These are phyloP conservation scores for Suricata suricatta DNA, from an alignment of 2,113 vertebrate species.

Conservation along the genomic window DNA sequence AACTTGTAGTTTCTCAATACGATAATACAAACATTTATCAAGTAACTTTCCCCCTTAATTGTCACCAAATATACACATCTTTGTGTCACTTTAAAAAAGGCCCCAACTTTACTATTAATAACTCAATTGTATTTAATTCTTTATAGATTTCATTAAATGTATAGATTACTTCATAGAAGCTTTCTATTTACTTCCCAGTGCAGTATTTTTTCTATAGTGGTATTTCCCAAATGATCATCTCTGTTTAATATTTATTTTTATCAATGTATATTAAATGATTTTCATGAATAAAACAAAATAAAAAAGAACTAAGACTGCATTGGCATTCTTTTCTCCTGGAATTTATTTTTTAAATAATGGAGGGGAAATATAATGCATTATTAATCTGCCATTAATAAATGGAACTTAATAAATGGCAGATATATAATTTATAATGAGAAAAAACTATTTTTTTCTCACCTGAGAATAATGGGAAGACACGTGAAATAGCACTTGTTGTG, in stretches of 20 bases:
- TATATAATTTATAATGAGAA: neutral
- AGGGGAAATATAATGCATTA: neutral
- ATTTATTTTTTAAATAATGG: neutral
- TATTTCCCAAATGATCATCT: neutral
- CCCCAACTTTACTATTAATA: neutral
- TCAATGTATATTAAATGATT: neutral
- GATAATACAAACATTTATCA: neutral
- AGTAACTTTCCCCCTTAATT: neutral
- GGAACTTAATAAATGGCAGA: neutral
- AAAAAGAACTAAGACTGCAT: neutral
- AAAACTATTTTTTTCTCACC: neutral
- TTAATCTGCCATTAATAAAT: neutral
- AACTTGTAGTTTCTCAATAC: neutral
- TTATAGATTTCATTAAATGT: neutral
- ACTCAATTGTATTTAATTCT: neutral
- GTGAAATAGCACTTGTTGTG: neutral
- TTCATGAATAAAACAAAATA: constrained; percentile 1
- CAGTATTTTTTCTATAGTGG: neutral
- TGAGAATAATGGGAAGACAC: neutral
- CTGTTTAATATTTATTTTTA: neutral
- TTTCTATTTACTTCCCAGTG: neutral
- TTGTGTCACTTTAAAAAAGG: neutral
- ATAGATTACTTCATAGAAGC: neutral
- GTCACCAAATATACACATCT: neutral
- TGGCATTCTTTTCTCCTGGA: neutral